Evolutionary conservation across 2,888 invertebrate genomes (phyloP).

Genomic region (Meandrusa payeni): DNA sequence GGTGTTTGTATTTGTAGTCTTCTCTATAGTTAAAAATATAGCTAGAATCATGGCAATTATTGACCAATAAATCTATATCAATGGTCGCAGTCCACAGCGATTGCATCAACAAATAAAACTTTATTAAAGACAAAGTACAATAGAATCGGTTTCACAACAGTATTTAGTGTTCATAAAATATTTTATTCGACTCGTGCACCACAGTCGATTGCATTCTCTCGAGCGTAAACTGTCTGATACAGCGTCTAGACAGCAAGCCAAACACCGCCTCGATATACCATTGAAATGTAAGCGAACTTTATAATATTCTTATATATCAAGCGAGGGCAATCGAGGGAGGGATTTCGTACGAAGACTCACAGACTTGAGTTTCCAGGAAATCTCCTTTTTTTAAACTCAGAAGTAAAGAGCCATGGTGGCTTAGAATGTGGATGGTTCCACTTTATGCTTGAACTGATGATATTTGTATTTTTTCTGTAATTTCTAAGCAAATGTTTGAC

Average conservation of each 20-base stretch:
- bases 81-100: neutral
- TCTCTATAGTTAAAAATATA: too few relatives aligned
- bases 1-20: too few relatives aligned
- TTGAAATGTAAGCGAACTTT: slow-evolving; percentile 11
- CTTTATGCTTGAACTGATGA: too few relatives aligned
- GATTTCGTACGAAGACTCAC: neutral
- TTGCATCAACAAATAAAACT: slow-evolving; percentile 11
- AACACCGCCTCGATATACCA: slow-evolving; percentile 11
- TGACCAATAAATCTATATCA: neutral
- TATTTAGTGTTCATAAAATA: slow-evolving; percentile 41
- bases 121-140: slow-evolving; percentile 8
- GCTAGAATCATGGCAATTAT: too few relatives aligned
- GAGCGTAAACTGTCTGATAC: slow-evolving; percentile 41
- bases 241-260: slow-evolving; percentile 41
- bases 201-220: slow-evolving; percentile 28
- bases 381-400: too few relatives aligned
- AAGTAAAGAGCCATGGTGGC: too few relatives aligned
- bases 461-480: too few relatives aligned
- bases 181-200: slow-evolving; percentile 27
- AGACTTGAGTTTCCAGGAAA: too few relatives aligned
- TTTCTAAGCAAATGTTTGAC: too few relatives aligned
- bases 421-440: too few relatives aligned
- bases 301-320: slow-evolving; percentile 11
- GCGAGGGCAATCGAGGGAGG: neutral
- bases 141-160: slow-evolving; percentile 19